Evolutionary conservation across 2,888 invertebrate genomes (phyloP).

Genomic region (Phasia obesa): DNA sequence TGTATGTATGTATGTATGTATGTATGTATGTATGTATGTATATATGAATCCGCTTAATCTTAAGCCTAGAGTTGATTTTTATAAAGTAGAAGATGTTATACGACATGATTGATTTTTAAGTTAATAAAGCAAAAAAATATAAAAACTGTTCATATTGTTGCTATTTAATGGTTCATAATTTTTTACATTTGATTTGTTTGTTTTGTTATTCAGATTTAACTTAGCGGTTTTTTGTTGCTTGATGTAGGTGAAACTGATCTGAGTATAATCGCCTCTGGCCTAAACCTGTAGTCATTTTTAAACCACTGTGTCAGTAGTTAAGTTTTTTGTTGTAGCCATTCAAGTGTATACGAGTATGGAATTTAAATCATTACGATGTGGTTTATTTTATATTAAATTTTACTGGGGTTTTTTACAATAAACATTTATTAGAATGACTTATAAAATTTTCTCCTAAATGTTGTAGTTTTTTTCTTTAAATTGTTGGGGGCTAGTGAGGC

Average conservation of each 20-base stretch:
- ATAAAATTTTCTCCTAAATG: too few relatives aligned
- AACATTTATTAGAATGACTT: too few relatives aligned
- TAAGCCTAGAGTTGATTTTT: neutral
- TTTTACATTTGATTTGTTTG: neutral
- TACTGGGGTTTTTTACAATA: too few relatives aligned
- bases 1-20: too few relatives aligned
- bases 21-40: too few relatives aligned
- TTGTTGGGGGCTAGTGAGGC: too few relatives aligned
- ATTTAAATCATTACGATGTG: too few relatives aligned
- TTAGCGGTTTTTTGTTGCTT: neutral
- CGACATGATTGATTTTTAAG: conserved; percentile 64
- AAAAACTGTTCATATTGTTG: conserved; percentile 30
- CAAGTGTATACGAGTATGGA: too few relatives aligned
- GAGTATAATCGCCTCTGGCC: conserved; percentile 46
- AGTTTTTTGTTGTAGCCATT: too few relatives aligned
- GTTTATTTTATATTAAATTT: too few relatives aligned
- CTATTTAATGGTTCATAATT: conserved; percentile 32
- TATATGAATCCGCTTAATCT: neutral
- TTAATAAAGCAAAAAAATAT: conserved; percentile 36
- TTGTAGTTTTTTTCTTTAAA: too few relatives aligned
- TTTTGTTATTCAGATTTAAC: conserved; percentile 11
- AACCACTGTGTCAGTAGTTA: conserved; percentile 20
- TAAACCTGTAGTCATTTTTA: conserved; percentile 36
- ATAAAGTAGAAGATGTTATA: conserved; percentile 50
- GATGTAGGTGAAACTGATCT: conserved; percentile 53